These are phyloP conservation scores for Centropristis striata DNA, from an alignment of 2,113 vertebrate genomes.

Conservation along the genomic window DNA sequence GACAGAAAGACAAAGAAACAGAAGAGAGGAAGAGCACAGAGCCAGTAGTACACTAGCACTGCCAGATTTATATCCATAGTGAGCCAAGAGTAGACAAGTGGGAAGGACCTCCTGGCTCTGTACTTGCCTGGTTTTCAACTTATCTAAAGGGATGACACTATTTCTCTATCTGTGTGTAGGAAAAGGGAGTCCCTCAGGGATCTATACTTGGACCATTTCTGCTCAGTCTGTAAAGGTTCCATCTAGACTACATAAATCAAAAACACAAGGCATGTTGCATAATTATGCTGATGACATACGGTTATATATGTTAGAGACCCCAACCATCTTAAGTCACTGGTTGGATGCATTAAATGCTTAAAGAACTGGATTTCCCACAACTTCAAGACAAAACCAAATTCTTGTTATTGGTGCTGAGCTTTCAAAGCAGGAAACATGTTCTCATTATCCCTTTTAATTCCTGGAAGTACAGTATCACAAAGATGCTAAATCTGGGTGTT, in stretches of 20 bases:
- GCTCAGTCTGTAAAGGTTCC: conserved; percentile 2
- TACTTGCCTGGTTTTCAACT: conserved; percentile 38
- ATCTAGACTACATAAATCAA: not conserved
- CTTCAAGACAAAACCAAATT: conserved; percentile 12
- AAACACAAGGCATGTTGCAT: not conserved
- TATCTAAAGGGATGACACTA: conserved; percentile 37
- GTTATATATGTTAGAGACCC: not conserved
- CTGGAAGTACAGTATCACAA: conserved; percentile 10
- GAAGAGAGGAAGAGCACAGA: conserved; percentile 41
- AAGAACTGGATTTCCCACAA: conserved; percentile 10
- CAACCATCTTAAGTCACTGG: conserved; percentile 14
- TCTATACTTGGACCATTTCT: conserved; percentile 3
- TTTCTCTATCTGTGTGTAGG: conserved; percentile 23
- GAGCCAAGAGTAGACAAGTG: conserved; percentile 53
- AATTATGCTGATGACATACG: conserved; percentile 17
- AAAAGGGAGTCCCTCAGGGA: conserved; percentile 32
- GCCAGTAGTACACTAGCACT: conserved; percentile 33
- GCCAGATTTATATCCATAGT: conserved; percentile 60
- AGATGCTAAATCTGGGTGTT: too few relatives aligned
- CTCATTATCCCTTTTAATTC: conserved; percentile 19
- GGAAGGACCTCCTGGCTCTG: conserved; percentile 49
- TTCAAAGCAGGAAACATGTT: conserved; percentile 16
- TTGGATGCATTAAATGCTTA: conserved; percentile 8
- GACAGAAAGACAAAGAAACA: conserved; percentile 56
- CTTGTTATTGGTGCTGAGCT: conserved; percentile 4